These are phyloP conservation scores for Betta splendens DNA, from an alignment of 2,797 vertebrate species.

Conservation along the genomic window DNA sequence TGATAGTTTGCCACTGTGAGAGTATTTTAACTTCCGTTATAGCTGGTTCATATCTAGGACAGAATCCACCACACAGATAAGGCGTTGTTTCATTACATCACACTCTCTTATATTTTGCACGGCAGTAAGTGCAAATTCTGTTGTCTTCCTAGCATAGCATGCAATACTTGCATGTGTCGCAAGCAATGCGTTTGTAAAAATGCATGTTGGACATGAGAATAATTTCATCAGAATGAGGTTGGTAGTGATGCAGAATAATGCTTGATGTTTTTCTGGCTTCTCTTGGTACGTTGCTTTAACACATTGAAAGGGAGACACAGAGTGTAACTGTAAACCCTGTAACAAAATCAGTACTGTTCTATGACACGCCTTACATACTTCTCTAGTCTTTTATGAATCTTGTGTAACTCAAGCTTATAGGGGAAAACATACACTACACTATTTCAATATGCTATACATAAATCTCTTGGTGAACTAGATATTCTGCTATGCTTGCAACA, in stretches of 20 bases:
- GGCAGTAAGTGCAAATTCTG: constrained; percentile 10
- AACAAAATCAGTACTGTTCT: constrained; percentile 40
- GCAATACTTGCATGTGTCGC: background rate
- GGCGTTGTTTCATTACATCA: constrained; percentile 31
- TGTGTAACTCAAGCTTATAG: no score
- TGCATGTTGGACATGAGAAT: background rate
- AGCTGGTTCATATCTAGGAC: constrained; percentile 43
- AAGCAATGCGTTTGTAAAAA: background rate
- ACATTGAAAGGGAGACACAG: constrained; percentile 20
- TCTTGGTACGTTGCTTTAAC: background rate
- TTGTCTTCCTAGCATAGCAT: background rate
- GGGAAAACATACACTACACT: no score
- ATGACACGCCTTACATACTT: constrained; percentile 32
- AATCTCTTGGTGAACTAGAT: no score
- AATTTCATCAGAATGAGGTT: background rate
- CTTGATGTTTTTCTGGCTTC: background rate
- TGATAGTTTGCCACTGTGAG: constrained; percentile 43
- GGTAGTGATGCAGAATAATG: background rate
- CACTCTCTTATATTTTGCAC: constrained; percentile 23
- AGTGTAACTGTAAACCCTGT: constrained; percentile 32
- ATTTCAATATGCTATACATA: no score
- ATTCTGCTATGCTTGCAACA: no score
- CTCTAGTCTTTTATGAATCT: no score
- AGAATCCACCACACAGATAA: constrained; percentile 34
- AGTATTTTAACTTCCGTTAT: constrained; percentile 60